Conservation (phyloP, 1,140 invertebrate genomes). For the Eupeodes corollae region DNA sequence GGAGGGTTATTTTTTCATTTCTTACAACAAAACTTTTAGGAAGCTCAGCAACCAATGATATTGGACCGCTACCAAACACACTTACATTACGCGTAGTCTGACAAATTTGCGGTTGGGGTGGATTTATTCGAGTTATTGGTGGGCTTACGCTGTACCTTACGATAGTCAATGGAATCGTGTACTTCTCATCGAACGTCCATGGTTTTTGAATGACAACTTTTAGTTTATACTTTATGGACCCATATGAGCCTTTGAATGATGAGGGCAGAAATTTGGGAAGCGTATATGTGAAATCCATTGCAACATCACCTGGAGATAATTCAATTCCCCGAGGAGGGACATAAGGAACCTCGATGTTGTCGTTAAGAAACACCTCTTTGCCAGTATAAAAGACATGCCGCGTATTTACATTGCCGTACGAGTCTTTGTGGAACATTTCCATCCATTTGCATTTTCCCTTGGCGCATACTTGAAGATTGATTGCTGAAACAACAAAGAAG, state of each 20-base stretch:
- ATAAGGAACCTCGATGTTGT: conserved; percentile 22
- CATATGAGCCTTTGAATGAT: conserved; percentile 28
- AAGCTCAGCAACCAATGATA: conserved; percentile 25
- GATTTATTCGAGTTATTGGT: conserved; percentile 13
- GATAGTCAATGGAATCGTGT: conserved; percentile 27
- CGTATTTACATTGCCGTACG: conserved; percentile 10
- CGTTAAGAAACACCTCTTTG: conserved; percentile 32
- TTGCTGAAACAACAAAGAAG: conserved; percentile 14
- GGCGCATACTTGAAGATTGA: conserved; percentile 33
- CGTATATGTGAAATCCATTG: conserved; percentile 24
- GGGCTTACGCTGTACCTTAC: conserved; percentile 26
- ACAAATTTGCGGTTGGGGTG: conserved; percentile 27
- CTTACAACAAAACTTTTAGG: conserved; percentile 27
- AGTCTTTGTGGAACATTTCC: conserved; percentile 25
- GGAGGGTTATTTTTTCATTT: conserved; percentile 28
- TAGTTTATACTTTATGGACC: conserved; percentile 35
- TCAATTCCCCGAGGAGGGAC: conserved; percentile 28
- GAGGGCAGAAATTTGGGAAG: conserved; percentile 24
- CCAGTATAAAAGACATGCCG: conserved; percentile 30
- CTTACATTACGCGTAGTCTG: conserved; percentile 21
- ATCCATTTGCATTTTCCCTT: conserved; percentile 36
- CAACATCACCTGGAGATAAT: conserved; percentile 25
- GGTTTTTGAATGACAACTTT: conserved; percentile 29
- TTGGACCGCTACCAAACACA: conserved; percentile 29
- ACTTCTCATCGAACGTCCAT: conserved; percentile 32